Conservation (phyloP, 2,113 vertebrate species). For the Motacilla tschutschensis region DNA sequence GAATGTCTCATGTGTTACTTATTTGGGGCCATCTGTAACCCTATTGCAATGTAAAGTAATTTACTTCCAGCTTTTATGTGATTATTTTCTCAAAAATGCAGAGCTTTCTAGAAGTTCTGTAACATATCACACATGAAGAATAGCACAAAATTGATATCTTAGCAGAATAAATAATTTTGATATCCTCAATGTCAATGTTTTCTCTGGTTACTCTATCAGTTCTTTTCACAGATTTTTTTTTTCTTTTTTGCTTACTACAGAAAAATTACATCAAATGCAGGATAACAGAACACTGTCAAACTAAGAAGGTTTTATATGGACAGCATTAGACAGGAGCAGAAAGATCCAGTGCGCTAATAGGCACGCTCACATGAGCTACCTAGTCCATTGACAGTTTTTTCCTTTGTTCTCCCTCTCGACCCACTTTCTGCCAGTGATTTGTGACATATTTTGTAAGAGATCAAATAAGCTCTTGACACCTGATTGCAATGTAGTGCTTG, state of each 20-base stretch:
- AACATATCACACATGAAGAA: background rate
- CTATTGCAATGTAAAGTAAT: background rate
- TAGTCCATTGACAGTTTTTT: conserved; percentile 85
- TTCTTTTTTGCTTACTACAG: conserved; percentile 57
- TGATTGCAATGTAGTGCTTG: conserved; percentile 90
- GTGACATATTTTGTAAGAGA: conserved; percentile 92
- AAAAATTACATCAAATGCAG: conserved; percentile 75
- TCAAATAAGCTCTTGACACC: conserved; percentile 92
- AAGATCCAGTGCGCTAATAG: conserved; percentile 82
- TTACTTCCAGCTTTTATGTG: background rate
- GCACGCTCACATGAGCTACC: conserved; percentile 82
- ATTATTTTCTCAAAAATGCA: background rate
- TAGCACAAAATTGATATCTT: background rate
- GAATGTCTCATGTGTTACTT: background rate
- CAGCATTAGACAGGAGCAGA: conserved; percentile 72
- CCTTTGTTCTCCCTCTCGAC: conserved; percentile 87
- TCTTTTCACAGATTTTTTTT: conserved; percentile 27
- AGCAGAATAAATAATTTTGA: conserved; percentile 15
- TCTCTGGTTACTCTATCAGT: conserved; percentile 45
- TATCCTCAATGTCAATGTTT: background rate
- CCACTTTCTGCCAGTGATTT: conserved; percentile 89
- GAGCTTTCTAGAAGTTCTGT: background rate
- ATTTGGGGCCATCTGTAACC: background rate
- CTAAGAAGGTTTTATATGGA: conserved; percentile 67
- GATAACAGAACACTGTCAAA: conserved; percentile 73